These are phyloP conservation scores for Plagodis dolabraria DNA, from an alignment of 2,888 invertebrate genomes.

Conservation along the genomic window DNA sequence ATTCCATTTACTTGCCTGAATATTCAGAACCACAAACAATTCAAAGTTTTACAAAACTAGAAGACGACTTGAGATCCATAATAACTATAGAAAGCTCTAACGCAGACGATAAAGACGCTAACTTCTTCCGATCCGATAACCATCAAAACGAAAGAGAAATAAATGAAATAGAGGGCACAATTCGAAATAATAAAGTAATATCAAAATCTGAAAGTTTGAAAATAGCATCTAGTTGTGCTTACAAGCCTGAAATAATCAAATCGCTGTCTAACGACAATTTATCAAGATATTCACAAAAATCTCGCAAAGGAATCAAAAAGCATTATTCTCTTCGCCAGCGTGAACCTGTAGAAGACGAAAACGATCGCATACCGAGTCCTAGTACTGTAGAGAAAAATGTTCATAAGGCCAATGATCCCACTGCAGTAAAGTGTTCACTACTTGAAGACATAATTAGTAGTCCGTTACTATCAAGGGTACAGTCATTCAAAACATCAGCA, in stretches of 20 bases:
- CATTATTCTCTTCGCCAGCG: conserved; percentile 81
- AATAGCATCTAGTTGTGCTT: conserved; percentile 53
- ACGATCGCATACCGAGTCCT: conserved; percentile 71
- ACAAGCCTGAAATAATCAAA: conserved; percentile 64
- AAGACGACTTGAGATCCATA: conserved; percentile 79
- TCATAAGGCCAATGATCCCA: conserved; percentile 44
- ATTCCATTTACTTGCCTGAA: conserved; percentile 57
- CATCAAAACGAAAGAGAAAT: conserved; percentile 81
- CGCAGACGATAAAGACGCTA: conserved; percentile 66
- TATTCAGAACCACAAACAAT: conserved; percentile 65
- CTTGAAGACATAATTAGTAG: conserved; percentile 61
- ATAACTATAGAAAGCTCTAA: conserved; percentile 77
- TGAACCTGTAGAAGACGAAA: conserved; percentile 71
- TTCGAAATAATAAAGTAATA: conserved; percentile 76
- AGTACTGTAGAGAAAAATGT: conserved; percentile 59
- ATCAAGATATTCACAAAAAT: conserved; percentile 56
- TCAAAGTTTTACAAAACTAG: conserved; percentile 71
- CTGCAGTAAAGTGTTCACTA: conserved; percentile 40
- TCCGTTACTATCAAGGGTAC: conserved; percentile 73
- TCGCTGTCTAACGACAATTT: conserved; percentile 75
- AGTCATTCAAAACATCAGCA: conserved; percentile 78
- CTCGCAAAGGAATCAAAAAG: conserved; percentile 65
- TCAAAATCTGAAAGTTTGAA: conserved; percentile 76
- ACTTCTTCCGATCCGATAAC: conserved; percentile 64
- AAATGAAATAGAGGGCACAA: conserved; percentile 81